Base-by-base conservation (phyloP, 1,140 invertebrate species). In the Lanistes nyassanus region DNA sequence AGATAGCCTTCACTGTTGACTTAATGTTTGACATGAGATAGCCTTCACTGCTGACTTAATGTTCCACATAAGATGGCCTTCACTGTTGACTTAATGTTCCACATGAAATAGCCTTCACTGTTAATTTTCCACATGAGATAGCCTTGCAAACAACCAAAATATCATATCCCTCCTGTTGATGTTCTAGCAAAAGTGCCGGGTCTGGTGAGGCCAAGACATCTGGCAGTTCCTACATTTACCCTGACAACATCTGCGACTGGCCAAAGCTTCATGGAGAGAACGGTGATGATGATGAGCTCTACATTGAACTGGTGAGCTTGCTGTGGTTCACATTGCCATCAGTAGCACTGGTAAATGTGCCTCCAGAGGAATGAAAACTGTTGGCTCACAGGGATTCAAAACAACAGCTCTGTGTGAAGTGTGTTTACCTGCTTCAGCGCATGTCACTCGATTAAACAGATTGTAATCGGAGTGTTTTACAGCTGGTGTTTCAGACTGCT, bases 231-330 rank as follows among this genome's bases (percentile, higher is more conserved):
- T 72, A 72, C n/a, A 37, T 72, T 13, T 72, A 72, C 23, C 70
- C 70, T 9, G 70, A 72, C 70, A 72, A 72, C 70, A 72, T 72
- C 47, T 60, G 19, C 21, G 70, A 72, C 55, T 72, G 70, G 70
- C 70, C 70, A 13, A 55, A 72, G n/a, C 55, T 72, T 5, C 34
- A 60, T 16, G 70, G 55, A 31, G 70, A 47, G 42, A 47, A 72
- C 70, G 60, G 70, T 42, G 70, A 72, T 7, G 70, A 72, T 26
- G 70, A 72, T 4, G 70, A 72, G 7, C 37, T 72, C 19, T 72
- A 72, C 55, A 72, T 72, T 62, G 70, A 72, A 29, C 70, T 72
- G 53, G 70, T 72, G 36, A 60, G 56, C 11, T 29, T 39, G 9
- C 23, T 23, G 9, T 47, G 42, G 1, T 47, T 47, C 19, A 9